Evolutionary conservation across 35 echinoderm and acorn worm genomes (phyloP).

Genomic region (Eucidaris tribuloides): DNA sequence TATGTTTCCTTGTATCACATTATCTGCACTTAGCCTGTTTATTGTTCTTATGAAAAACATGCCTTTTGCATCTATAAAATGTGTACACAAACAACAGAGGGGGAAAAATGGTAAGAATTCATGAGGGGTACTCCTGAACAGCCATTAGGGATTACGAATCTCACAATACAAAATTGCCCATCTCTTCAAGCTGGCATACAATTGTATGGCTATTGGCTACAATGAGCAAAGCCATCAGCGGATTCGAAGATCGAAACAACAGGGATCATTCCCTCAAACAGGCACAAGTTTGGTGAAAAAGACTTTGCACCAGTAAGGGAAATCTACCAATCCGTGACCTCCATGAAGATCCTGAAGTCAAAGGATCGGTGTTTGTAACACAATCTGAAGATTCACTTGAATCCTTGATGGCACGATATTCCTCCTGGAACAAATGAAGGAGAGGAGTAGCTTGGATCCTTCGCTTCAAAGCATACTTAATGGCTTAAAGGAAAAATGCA

Average conservation of each 20-base stretch:
- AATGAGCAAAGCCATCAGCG: slow-evolving; percentile 11
- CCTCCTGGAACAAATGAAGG: slow-evolving; percentile 23
- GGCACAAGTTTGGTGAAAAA: not conserved
- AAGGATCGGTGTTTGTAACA: not conserved
- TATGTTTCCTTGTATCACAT: no score
- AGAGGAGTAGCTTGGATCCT: slow-evolving; percentile 34
- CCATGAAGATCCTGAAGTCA: slow-evolving; percentile 13
- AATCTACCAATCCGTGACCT: not conserved
- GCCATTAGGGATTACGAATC: no score
- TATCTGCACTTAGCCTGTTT: no score
- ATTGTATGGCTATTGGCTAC: not conserved
- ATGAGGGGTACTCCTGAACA: no score
- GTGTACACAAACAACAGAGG: no score
- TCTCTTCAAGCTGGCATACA: not conserved
- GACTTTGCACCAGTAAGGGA: not conserved
- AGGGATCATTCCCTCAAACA: not conserved
- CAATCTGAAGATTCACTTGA: not conserved
- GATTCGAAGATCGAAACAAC: slow-evolving; percentile 16
- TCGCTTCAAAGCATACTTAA: not conserved
- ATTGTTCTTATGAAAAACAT: no score
- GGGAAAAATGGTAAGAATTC: no score
- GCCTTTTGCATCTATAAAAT: no score
- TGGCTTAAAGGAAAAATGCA: not conserved
- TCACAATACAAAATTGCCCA: no score
- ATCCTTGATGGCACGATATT: not conserved